Percentiles rank a stretch among this genome's conserved stretches.
These are phyloP conservation scores for Oscheius sp. DNA, from an alignment of 2,888 invertebrate genomes.

Conservation along the genomic window DNA sequence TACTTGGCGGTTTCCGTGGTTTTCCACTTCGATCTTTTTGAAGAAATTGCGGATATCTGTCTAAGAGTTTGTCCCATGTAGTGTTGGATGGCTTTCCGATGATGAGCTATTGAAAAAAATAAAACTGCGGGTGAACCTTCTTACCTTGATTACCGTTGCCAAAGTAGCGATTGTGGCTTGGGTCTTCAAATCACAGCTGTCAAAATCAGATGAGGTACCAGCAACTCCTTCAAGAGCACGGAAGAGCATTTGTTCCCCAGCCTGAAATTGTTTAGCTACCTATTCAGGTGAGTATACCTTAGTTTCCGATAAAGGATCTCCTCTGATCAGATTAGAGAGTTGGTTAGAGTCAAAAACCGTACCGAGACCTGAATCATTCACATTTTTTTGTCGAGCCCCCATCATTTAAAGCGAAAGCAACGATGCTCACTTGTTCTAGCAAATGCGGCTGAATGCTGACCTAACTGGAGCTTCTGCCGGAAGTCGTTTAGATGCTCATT, in stretches of 20 bases:
- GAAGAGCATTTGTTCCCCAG: conserved; percentile 65
- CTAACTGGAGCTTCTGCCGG: conserved; percentile 80
- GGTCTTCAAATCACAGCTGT: conserved; percentile 77
- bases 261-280: conserved; percentile 32
- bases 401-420: not conserved
- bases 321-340: conserved; percentile 43
- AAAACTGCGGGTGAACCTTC: conserved; percentile 64
- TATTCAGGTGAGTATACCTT: conserved; percentile 28
- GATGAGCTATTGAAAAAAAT: conserved; percentile 44
- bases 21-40: conserved; percentile 81
- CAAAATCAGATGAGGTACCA: conserved; percentile 74
- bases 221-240: conserved; percentile 53
- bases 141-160: conserved; percentile 83
- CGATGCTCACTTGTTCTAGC: conserved; percentile 16
- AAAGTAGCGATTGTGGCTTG: conserved; percentile 82
- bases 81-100: conserved; percentile 60
- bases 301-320: conserved; percentile 42
- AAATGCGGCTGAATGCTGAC: conserved; percentile 27
- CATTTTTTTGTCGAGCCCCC: not conserved
- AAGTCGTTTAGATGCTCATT: conserved; percentile 83
- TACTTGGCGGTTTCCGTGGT: conserved; percentile 45
- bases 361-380: conserved; percentile 22
- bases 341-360: conserved; percentile 38
- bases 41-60: conserved; percentile 84
- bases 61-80: conserved; percentile 74